A percentile compares a stretch with the other conserved stretches of the same genome.
Evolutionary conservation across 1,140 invertebrate species (phyloP).

Genomic region (Akabosia matsudoensis): DNA sequence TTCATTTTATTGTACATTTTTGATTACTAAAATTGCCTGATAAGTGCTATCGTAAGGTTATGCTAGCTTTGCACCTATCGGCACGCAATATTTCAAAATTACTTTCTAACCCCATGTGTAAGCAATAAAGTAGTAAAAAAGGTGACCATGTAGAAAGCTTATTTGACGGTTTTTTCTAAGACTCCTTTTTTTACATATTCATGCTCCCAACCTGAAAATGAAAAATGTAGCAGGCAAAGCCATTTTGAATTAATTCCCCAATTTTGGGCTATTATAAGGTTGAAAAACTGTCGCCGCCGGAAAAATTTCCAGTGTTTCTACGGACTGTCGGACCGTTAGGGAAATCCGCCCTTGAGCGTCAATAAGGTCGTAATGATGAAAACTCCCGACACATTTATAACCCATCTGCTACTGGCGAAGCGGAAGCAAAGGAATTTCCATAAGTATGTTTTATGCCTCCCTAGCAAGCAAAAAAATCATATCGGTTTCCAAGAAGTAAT

Average conservation of each 20-base stretch:
- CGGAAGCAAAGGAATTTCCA: background rate
- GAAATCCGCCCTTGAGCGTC: constrained; percentile 16
- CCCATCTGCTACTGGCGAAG: background rate
- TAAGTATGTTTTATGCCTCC: too few species aligned
- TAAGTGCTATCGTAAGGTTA: background rate
- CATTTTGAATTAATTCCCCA: background rate
- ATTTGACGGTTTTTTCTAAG: background rate
- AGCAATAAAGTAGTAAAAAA: background rate
- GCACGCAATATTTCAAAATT: background rate
- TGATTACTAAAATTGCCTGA: constrained; percentile 9
- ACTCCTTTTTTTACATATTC: background rate
- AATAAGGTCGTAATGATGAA: background rate
- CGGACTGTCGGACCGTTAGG: background rate
- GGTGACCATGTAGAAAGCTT: background rate
- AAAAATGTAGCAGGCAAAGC: background rate
- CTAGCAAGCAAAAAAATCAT: too few species aligned
- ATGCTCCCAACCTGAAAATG: too few species aligned
- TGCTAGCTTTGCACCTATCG: background rate
- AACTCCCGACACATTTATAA: background rate
- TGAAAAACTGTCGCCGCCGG: constrained; percentile 17
- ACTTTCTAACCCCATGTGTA: background rate
- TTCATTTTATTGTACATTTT: background rate
- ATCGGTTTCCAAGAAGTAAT: too few species aligned
- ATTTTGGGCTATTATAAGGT: background rate
- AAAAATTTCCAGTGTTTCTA: background rate